Conservation (phyloP, 2,888 invertebrate genomes). For the Acanthosepion lycidas region DNA sequence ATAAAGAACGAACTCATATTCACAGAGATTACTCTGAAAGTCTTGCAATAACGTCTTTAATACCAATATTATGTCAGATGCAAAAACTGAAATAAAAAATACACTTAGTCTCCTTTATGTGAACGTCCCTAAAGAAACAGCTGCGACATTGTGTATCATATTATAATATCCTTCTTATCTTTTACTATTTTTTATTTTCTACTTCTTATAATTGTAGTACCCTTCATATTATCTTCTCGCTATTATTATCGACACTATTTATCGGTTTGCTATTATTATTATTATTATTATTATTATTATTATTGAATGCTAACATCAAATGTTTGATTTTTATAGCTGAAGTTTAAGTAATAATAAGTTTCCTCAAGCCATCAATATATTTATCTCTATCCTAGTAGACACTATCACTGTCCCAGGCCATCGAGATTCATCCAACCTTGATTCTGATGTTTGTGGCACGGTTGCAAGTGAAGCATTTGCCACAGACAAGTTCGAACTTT, state of each 20-base stretch:
- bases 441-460: no score
- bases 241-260: neutral
- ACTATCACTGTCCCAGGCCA: no score
- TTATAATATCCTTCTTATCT: neutral
- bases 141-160: neutral
- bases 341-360: no score
- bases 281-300: neutral
- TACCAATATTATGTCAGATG: neutral
- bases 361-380: no score
- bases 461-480: no score
- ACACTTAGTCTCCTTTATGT: neutral
- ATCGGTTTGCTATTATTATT: neutral
- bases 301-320: no score
- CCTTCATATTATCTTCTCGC: neutral
- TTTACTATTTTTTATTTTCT: neutral
- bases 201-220: neutral
- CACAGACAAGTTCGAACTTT: no score
- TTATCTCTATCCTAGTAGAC: no score
- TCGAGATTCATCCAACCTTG: no score
- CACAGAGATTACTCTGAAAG: neutral
- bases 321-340: no score
- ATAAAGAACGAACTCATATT: neutral
- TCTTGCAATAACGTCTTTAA: neutral
- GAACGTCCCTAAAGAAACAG: neutral
- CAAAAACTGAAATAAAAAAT: neutral